These are phyloP conservation scores for Polydesmus complanatus DNA, from an alignment of 2,888 invertebrate species.

Conservation along the genomic window DNA sequence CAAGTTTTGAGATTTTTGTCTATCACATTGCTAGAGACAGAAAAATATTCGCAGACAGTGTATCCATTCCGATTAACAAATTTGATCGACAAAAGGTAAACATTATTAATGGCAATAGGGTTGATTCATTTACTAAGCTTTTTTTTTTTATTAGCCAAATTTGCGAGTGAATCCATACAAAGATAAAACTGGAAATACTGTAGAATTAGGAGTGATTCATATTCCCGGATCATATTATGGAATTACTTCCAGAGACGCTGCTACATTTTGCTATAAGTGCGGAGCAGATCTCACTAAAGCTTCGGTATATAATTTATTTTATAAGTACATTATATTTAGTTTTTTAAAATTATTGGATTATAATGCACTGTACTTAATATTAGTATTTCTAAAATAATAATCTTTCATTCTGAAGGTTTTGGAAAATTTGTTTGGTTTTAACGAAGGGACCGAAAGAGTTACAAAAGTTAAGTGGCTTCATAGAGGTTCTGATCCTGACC, in stretches of 20 bases:
- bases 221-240: constrained; percentile 41
- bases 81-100: constrained; percentile 25
- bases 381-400: neutral
- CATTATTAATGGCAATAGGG: neutral
- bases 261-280: constrained; percentile 25
- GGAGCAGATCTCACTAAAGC: constrained; percentile 33
- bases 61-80: constrained; percentile 41
- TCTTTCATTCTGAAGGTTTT: constrained; percentile 14
- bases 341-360: neutral
- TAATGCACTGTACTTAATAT: neutral
- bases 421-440: constrained; percentile 21
- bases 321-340: constrained; percentile 22
- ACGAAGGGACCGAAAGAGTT: constrained; percentile 17
- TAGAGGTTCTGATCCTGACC: constrained; percentile 21
- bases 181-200: constrained; percentile 40
- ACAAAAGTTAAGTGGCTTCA: constrained; percentile 19
- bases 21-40: constrained; percentile 35
- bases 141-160: constrained; percentile 30
- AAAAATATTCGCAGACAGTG: constrained; percentile 39
- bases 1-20: constrained; percentile 39
- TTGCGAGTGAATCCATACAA: constrained; percentile 41
- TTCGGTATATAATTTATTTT: constrained; percentile 25
- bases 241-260: constrained; percentile 33
- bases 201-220: constrained; percentile 38
- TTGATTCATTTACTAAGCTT: neutral